Base-by-base conservation (phyloP, 2,797 vertebrate species). In the Cetoscarus ocellatus region DNA sequence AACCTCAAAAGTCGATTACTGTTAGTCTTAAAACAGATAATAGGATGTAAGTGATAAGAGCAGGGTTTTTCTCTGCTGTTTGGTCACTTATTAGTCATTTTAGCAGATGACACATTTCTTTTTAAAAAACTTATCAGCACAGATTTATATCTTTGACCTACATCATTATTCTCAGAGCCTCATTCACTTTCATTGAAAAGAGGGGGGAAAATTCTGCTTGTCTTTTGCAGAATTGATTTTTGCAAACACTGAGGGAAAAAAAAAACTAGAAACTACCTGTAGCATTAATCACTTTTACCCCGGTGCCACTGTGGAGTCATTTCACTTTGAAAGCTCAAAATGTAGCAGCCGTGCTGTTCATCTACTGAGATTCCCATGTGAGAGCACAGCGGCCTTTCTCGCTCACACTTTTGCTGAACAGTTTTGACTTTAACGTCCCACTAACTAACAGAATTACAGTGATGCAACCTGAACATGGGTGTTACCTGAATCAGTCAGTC, bases 1-100 rank as follows among this genome's bases (percentile, higher is more conserved):
- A 74, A 77, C 73, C 44, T 75, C 60, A 50, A 67, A 79, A 15
- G 61, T 82, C 54, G 70, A 73, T 74, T 67, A 39, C 51, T 57
- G 62, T 64, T 76, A 36, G 35, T 60, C 54, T 78, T 58, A 9
- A 55, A n/a, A 17, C 15, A 45, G 47, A 47, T 45, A 12, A 72
- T 67, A 45, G 69, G 38, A 56, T 36, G 70, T 50, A 85, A 70
- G 38, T 73, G 72, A 80, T 50, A 64, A 40, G 34, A 7, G n/a
- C 36, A 1, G 10, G 49, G 10, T 40, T 48, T 64, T 57, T 15
- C 48, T 13, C 1, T 3, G 5, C 12, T 15, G 34, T 63, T 38
- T 52, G 42, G 43, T 56, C 48, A 47, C 54, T 38, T 19, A 38
- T 66, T 11, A 55, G 51, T 36, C 40, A 34, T 59, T 48, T n/a